phyloP scores from a whole-genome alignment of 2,888 invertebrate species.

The Tuberolachnus salignus region DNA sequence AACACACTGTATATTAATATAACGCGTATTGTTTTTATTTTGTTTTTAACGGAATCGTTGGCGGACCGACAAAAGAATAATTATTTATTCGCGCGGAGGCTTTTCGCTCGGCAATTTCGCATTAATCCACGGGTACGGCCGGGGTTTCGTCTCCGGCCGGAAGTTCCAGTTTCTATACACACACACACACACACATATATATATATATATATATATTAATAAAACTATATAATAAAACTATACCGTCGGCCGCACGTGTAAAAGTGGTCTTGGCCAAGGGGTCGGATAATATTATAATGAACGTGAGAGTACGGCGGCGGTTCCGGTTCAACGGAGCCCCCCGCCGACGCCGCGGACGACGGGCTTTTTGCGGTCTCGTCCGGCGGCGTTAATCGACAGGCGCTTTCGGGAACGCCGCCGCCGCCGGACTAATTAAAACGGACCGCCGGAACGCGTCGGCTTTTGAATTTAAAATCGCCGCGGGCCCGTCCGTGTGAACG shows the following conservation, averaged over 20 bases:
- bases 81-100: too few relatives aligned
- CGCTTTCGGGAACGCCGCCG: conserved; percentile 16
- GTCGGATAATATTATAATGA: conserved; percentile 2
- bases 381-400: conserved; percentile 41
- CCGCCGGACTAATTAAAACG: conserved; percentile 21
- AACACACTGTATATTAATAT: too few relatives aligned
- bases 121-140: neutral
- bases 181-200: too few relatives aligned
- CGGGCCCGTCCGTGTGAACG: too few relatives aligned
- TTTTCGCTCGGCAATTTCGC: conserved; percentile 4
- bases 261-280: conserved; percentile 4
- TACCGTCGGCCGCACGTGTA: conserved; percentile 23
- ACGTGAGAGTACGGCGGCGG: conserved; percentile 10
- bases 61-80: conserved; percentile 16
- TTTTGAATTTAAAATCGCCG: conserved; percentile 6
- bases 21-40: too few relatives aligned
- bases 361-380: conserved; percentile 29
- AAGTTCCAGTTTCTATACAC: neutral
- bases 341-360: too few relatives aligned
- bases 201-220: neutral
- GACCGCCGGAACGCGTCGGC: too few relatives aligned
- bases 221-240: too few relatives aligned
- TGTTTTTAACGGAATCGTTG: neutral
- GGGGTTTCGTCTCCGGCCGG: conserved; percentile 20
- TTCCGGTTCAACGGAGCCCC: conserved; percentile 29